Evolutionary conservation across 2,888 invertebrate species (phyloP), one percentile per base, ranked within the genome.

Genomic region (Scotopteryx bipunctaria): DNA sequence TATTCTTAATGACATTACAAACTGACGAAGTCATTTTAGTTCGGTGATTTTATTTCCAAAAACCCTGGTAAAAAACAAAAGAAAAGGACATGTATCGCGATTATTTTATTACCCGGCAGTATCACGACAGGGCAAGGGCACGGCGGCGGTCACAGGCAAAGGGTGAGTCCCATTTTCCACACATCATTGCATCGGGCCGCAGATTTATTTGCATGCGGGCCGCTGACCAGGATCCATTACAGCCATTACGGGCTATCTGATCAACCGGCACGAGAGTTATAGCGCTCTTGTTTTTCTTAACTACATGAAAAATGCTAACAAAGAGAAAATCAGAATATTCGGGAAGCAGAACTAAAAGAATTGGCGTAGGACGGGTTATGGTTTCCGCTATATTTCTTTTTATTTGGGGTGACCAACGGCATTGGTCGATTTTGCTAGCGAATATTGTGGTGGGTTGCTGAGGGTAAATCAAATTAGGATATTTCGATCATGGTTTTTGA

Each of bases 131-230:
- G 69, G 59, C 62, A 69, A 57, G 67, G 66, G 60, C 67, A 69
- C 54, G 64, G 59, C 60, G 67, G 63, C 47, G 64, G 68, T 67
- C 60, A 59, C 60, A 23, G 71, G 81, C 76, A 81, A 84, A 76
- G 84, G 85, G 81, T 84, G 81, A 79, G 78, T 71, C 76, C 86
- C 87, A 91, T 91, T 91, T 83, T 89, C 86, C 87, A 90, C 91
- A 91, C 90, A 90, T 91, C 90, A 91, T 90, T 91, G 91, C 91
- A 89, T 90, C 77, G 84, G 86, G 81, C 78, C 83, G 83, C 84
- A 87, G 91, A 91, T 91, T 91, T 91, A 91, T 91, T 91, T 90
- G 91, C 91, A 90, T 91, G 91, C 89, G 90, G 91, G 89, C 89
- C 85, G 88, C 88, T 90, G 90, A 87, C 88, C 90, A 90, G 89